Base-by-base conservation (phyloP, 2,888 invertebrate genomes). In the Malthinus flaveolus region DNA sequence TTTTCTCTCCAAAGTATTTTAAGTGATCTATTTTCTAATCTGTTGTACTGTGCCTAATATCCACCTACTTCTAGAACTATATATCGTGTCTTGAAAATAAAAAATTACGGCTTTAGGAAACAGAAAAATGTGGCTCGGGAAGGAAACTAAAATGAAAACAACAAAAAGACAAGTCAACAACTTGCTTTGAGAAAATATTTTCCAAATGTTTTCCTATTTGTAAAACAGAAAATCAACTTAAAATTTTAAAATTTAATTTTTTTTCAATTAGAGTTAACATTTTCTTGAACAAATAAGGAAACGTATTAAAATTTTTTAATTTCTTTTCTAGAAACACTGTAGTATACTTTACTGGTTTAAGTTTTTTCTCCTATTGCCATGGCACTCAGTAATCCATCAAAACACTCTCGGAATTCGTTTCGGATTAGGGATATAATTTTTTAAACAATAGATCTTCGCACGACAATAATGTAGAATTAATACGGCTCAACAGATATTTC, bases 381-480 rank as follows among this genome's bases (percentile, higher is more conserved):
- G 47, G 47, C 42, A 32, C 39, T 49, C 23, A 34, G 34, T 51
- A 56, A 56, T 56, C 51, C 32, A 51, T 56, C 56, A 56, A 32
- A 31, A 32, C 34, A 31, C 33, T 56, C 45, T 37, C 37, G 50
- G 50, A 51, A 47, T 56, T 56, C 47, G 37, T 50, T 56, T 51
- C 12, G 47, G 42, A 56, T 47, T 46, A 42, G 45, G 50, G 31
- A 11, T 13, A 47, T 45, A 56, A 46, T 51, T 56, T 57, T 57
- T 52, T 42, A 49, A 58, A 58, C 58, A 58, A 58, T 57, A 35
- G 49, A 37, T 45, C 42, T 56, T 59, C 49, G 54, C 54, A 47
- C 33, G 50, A 50, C 59, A 54, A 49, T 59, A 54, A 59, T 54
- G 47, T 53, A 54, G 50, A 53, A 59, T 49, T 59, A 59, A 49